Base-by-base conservation (phyloP, 2,113 vertebrate species). In the Butorides virescens region DNA sequence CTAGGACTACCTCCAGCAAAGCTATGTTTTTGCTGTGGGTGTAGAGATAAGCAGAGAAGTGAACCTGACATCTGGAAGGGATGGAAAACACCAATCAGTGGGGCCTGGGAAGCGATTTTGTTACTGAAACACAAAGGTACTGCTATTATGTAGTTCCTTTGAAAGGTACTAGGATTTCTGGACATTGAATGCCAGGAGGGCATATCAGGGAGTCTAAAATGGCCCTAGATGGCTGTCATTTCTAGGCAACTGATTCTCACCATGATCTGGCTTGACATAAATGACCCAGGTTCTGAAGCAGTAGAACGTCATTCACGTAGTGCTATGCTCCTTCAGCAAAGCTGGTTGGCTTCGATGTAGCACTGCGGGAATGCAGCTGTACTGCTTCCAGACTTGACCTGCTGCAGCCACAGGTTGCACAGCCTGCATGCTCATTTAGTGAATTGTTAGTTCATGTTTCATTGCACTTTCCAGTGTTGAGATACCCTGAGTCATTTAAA, bases 281-380 rank as follows among this genome's bases (percentile, higher is more conserved):
- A 34, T 20, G 15, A 55, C 19, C 10, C 11, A 44, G 18, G 46
- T 49, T 59, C 65, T 75, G 47, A 36, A 88, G 75, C 18, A 77
- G 58, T 4, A 70, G 23, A 68, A 50, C 2, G 3, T 12, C 5
- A 18, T 32, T 44, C 52, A 8, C 12, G 3, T 11, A n/a, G 13
- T 5, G 22, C 17, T 49, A 10, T 14, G 5, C 2, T 13, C 32
- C 17, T 22, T 50, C 68, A 68, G 46, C 21, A 79, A 53, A 92
- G 73, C 18, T 65, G 12, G 2, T 2, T 88, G 42, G 8, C 14
- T 52, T 52, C 2, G 1, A 2, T 15, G 13, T 2, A 61, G 20
- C 27, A 15, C 30, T 61, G 9, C 17, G 55, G 12, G 32, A 72
- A 8, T 9, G n/a, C 7, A 73, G 25, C 39, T 73, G 32, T 9